Conservation (phyloP, 37 sponge, comb jelly and placozoan species). For the Beroe forskalii region DNA sequence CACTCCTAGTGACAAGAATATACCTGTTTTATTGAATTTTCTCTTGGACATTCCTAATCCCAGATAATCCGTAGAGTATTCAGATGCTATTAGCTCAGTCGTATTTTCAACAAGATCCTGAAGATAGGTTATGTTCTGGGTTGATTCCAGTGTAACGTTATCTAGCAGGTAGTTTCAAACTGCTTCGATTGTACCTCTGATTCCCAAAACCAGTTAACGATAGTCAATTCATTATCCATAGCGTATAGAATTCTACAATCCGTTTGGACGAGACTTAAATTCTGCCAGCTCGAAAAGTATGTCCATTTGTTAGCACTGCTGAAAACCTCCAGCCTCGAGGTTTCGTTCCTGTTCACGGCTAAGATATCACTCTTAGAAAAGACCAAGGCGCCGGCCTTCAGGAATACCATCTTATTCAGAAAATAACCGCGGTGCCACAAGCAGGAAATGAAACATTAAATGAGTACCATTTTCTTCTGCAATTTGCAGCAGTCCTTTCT, state of each 20-base stretch:
- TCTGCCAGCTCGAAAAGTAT: not conserved
- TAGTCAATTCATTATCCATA: not conserved
- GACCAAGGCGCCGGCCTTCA: conserved; percentile 27
- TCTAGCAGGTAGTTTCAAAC: not conserved
- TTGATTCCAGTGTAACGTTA: not conserved
- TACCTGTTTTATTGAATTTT: not conserved
- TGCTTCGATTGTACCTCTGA: not conserved
- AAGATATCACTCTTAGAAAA: not conserved
- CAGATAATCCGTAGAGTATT: not conserved
- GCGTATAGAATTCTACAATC: not conserved
- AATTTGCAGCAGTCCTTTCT: too few species aligned
- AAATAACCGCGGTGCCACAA: too few species aligned
- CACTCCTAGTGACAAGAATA: not conserved
- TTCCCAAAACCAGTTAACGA: not conserved
- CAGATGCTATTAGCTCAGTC: not conserved
- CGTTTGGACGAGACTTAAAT: not conserved
- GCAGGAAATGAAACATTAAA: too few species aligned
- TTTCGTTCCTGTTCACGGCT: not conserved
- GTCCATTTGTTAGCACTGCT: not conserved
- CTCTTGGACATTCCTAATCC: not conserved
- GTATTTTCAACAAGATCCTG: not conserved
- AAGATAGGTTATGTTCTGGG: not conserved
- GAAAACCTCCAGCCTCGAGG: not conserved
- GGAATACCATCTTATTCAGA: conserved; percentile 22
- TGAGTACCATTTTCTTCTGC: too few species aligned